Evolutionary conservation across 2,113 vertebrate genomes (phyloP).

Genomic region (Tretioscincus oriximinensis): DNA sequence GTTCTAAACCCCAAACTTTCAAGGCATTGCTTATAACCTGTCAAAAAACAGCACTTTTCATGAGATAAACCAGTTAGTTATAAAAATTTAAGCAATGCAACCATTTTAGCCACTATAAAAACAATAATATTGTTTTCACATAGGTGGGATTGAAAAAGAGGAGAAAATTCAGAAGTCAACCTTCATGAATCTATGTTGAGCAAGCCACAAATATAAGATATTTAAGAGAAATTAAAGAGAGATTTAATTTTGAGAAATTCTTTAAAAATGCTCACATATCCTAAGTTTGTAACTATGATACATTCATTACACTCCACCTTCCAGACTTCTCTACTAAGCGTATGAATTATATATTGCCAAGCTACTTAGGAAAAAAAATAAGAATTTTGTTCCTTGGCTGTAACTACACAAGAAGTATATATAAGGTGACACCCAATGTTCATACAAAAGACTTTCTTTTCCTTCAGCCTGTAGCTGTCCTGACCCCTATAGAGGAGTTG

Average conservation of each 20-base stretch:
- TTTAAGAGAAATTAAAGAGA: conserved; percentile 18
- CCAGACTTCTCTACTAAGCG: background rate
- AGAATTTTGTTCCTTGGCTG: background rate
- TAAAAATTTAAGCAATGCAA: conserved; percentile 49
- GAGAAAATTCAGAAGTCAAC: conserved; percentile 18
- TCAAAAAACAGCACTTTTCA: conserved; percentile 59
- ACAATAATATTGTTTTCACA: conserved; percentile 32
- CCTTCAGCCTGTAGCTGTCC: no score
- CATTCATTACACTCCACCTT: background rate
- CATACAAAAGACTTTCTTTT: no score
- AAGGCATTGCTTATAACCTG: conserved; percentile 99
- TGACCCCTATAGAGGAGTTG: no score
- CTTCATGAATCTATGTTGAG: conserved; percentile 35
- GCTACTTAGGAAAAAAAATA: background rate
- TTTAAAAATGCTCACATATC: conserved; percentile 27
- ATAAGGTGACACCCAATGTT: no score
- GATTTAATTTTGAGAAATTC: conserved; percentile 25
- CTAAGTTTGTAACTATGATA: background rate
- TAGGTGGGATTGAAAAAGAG: conserved; percentile 22
- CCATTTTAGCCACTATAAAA: conserved; percentile 28
- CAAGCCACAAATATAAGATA: background rate
- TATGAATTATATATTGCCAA: background rate
- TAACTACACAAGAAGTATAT: background rate
- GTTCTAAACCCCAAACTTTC: conserved; percentile 96
- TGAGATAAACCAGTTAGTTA: conserved; percentile 49